Conservation (phyloP, 2,888 invertebrate species). For the Drosophila buzzatii region DNA sequence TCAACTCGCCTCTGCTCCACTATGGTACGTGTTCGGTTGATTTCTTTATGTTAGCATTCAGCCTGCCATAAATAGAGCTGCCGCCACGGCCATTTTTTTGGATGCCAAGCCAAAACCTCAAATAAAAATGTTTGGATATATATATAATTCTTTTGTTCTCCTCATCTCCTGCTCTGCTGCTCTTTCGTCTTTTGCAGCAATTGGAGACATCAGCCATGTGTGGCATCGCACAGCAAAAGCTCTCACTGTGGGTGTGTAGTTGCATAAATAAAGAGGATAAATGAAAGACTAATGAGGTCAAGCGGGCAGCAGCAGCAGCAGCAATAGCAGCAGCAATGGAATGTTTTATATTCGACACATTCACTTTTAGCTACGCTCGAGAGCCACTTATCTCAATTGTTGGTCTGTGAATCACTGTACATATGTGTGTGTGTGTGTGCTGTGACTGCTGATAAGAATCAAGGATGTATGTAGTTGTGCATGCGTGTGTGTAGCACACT, state of each 20-base stretch:
- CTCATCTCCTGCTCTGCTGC: not conserved
- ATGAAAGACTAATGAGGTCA: conserved; percentile 74
- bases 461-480: not conserved
- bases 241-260: conserved; percentile 27
- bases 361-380: conserved; percentile 42
- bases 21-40: conserved; percentile 36
- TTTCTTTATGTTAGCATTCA: conserved; percentile 47
- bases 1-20: not conserved
- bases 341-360: conserved; percentile 56
- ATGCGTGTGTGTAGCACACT: conserved; percentile 37
- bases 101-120: conserved; percentile 34
- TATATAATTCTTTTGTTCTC: too few species aligned
- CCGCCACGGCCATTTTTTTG: conserved; percentile 46
- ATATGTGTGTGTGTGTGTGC: conserved; percentile 11
- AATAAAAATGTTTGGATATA: conserved; percentile 59
- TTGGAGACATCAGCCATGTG: conserved; percentile 56
- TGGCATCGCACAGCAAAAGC: conserved; percentile 31
- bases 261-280: conserved; percentile 69
- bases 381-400: conserved; percentile 63
- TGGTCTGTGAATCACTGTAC: conserved; percentile 18
- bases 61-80: conserved; percentile 24
- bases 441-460: conserved; percentile 44
- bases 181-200: conserved; percentile 25
- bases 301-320: conserved; percentile 41
- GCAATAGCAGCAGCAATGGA: conserved; percentile 30